phyloP scores from a whole-genome alignment of 2,888 invertebrate species.

The Melitaea athalia region DNA sequence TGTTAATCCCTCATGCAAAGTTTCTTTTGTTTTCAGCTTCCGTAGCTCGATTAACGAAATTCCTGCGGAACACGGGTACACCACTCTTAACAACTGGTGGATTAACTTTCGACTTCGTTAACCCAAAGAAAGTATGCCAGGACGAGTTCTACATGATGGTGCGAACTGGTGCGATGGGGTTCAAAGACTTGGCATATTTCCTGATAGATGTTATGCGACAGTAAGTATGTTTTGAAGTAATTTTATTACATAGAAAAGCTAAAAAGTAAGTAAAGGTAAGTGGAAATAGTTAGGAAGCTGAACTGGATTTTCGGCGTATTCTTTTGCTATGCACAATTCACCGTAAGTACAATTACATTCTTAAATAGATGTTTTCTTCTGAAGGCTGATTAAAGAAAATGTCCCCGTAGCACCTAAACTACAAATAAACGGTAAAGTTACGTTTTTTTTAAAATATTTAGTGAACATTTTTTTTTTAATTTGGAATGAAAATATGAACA shows the following conservation, averaged over 20 bases:
- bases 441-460: no score
- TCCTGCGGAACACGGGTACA: constrained; percentile 86
- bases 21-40: constrained; percentile 83
- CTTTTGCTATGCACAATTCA: no score
- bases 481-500: neutral
- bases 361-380: no score
- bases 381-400: no score
- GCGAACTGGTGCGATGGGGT: constrained; percentile 87
- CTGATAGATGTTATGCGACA: constrained; percentile 86
- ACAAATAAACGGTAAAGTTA: no score
- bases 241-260: neutral
- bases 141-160: constrained; percentile 91
- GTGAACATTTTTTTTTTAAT: neutral
- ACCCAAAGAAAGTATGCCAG: constrained; percentile 85
- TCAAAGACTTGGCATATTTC: constrained; percentile 87
- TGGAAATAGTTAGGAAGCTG: neutral
- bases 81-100: constrained; percentile 92
- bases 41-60: constrained; percentile 90
- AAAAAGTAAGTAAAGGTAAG: neutral
- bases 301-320: neutral
- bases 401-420: no score
- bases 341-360: no score
- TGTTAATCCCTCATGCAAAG: neutral
- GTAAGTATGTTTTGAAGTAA: constrained; percentile 70
- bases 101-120: constrained; percentile 89